A percentile compares a stretch with the other conserved stretches of the same genome.
phyloP scores from a whole-genome alignment of 1,140 invertebrate genomes.

The Prorops nasuta region DNA sequence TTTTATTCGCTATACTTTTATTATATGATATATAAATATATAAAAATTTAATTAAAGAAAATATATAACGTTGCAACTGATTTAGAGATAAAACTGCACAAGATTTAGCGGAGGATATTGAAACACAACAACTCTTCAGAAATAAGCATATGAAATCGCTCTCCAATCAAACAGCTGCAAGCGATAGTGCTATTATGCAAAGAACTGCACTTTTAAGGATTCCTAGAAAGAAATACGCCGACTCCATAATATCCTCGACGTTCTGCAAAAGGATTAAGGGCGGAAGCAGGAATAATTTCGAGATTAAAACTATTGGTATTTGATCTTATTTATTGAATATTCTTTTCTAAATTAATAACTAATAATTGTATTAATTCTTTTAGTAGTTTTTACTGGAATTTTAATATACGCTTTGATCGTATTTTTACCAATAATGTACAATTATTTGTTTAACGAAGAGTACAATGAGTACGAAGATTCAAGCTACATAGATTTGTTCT shows the following conservation, averaged over 20 bases:
- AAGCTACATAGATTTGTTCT: constrained; percentile 32
- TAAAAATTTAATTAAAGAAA: background rate
- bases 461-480: constrained; percentile 34
- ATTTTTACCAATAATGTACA: constrained; percentile 38
- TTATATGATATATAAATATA: background rate
- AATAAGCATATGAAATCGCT: constrained; percentile 19
- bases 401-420: constrained; percentile 36
- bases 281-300: too few species aligned
- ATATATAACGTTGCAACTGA: constrained; percentile 1
- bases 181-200: too few species aligned
- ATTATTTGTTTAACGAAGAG: constrained; percentile 38
- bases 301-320: constrained; percentile 34
- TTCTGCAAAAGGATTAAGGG: too few species aligned
- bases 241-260: background rate
- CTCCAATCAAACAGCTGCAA: constrained; percentile 9
- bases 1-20: background rate
- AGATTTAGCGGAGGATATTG: constrained; percentile 12
- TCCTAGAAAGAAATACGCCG: background rate
- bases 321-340: constrained; percentile 4
- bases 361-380: background rate
- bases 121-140: constrained; percentile 15
- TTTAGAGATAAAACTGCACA: constrained; percentile 16
- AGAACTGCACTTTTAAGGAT: background rate
- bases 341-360: background rate
- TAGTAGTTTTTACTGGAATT: constrained; percentile 34